A percentile compares a stretch with the other conserved stretches of the same genome.
Conservation (phyloP, 2,113 vertebrate genomes). For the Crotalus helleri region DNA sequence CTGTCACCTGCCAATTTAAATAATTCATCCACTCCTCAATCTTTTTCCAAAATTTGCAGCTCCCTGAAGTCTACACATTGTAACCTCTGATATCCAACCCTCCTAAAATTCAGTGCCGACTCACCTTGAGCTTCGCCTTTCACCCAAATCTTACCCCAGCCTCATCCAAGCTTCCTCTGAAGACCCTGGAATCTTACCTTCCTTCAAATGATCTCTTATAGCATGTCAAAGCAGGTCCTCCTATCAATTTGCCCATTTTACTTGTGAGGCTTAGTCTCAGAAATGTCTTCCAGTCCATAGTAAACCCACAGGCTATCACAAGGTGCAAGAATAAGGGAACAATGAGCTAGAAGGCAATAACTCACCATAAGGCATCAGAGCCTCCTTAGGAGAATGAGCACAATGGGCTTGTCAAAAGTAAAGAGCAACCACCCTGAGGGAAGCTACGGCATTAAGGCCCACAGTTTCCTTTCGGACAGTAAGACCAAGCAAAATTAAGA, state of each 20-base stretch:
- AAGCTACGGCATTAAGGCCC: no score
- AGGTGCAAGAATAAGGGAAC: no score
- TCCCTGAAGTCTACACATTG: not conserved
- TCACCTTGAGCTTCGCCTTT: not conserved
- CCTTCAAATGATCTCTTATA: not conserved
- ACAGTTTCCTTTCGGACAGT: not conserved
- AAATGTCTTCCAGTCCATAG: not conserved
- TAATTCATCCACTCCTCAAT: no score
- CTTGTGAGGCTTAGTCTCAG: no score
- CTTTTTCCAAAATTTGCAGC: not conserved
- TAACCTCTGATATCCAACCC: not conserved
- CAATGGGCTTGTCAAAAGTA: not conserved
- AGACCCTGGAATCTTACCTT: not conserved
- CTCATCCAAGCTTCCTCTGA: not conserved
- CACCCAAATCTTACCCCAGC: not conserved
- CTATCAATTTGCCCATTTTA: not conserved
- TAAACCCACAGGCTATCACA: not conserved
- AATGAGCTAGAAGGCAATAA: no score
- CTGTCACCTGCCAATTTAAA: no score
- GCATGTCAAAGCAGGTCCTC: not conserved
- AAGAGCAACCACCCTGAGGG: not conserved
- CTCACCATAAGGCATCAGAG: no score
- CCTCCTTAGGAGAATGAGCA: not conserved
- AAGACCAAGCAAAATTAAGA: not conserved
- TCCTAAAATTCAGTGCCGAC: not conserved